Conservation (phyloP, 2,797 vertebrate species). For the Bovichtus diacanthus region DNA sequence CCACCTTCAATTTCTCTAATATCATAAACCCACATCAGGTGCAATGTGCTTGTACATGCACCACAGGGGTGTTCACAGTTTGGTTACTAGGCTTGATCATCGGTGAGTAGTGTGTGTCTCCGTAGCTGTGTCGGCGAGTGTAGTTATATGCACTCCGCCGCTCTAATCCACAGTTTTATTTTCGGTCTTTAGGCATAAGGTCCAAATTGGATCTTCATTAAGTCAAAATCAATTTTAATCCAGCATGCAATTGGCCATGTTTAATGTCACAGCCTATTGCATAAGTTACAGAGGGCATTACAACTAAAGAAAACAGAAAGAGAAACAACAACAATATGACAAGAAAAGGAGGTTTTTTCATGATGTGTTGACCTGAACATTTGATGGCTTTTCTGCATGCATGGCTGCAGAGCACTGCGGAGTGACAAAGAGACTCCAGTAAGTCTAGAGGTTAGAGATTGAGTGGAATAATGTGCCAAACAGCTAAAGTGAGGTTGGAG, state of each 20-base stretch:
- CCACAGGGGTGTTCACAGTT: conserved; percentile 35
- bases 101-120: background rate
- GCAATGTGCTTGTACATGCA: conserved; percentile 51
- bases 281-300: background rate
- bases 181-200: background rate
- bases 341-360: background rate
- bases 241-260: background rate
- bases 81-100: conserved; percentile 4
- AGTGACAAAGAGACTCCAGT: conserved; percentile 79
- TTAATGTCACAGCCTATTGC: background rate
- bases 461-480: conserved; percentile 76
- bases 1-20: conserved; percentile 52
- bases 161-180: conserved; percentile 5
- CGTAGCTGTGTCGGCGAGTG: background rate
- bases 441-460: conserved; percentile 80
- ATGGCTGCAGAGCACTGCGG: conserved; percentile 62
- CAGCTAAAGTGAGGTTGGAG: conserved; percentile 69
- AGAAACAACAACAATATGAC: conserved; percentile 4
- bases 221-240: background rate
- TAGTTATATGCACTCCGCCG: background rate
- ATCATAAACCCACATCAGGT: conserved; percentile 58
- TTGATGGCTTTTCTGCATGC: conserved; percentile 63
- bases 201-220: background rate
- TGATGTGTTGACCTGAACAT: conserved; percentile 11
- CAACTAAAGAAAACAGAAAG: background rate